Percentiles rank a stretch among this genome's conserved stretches.
These are phyloP conservation scores for Oxytorus armatus DNA, from an alignment of 2,888 invertebrate genomes.

Conservation along the genomic window DNA sequence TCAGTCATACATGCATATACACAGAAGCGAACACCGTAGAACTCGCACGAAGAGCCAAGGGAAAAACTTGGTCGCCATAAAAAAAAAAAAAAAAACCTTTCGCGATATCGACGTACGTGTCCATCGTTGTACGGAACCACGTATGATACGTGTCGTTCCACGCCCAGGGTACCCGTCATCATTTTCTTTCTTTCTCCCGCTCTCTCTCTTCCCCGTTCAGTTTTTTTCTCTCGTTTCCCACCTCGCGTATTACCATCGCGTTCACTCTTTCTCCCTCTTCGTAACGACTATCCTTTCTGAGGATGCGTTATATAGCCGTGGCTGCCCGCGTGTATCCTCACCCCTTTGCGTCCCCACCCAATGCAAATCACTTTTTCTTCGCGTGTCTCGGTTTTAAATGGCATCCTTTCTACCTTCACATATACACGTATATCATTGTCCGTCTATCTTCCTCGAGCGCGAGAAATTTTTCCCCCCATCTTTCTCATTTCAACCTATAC, in stretches of 20 bases:
- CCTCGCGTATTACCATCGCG: conserved; percentile 37
- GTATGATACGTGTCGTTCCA: conserved; percentile 80
- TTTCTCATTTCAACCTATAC: conserved; percentile 58
- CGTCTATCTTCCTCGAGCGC: conserved; percentile 65
- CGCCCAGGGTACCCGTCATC: conserved; percentile 70
- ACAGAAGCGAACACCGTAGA: neutral
- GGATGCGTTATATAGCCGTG: conserved; percentile 65
- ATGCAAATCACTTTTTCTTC: conserved; percentile 80
- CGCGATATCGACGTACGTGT: conserved; percentile 80
- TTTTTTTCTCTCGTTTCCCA: conserved; percentile 60
- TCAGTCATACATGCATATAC: no score
- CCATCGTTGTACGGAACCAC: conserved; percentile 76
- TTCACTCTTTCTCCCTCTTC: conserved; percentile 22
- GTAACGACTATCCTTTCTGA: conserved; percentile 60
- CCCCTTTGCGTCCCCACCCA: no score
- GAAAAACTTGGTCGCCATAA: conserved; percentile 75
- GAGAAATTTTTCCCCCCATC: conserved; percentile 32
- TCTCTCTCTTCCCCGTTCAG: conserved; percentile 70
- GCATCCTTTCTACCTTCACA: conserved; percentile 74
- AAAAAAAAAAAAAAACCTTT: conserved; percentile 69
- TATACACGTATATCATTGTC: conserved; percentile 65
- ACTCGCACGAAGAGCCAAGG: conserved; percentile 52
- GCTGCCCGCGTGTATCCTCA: conserved; percentile 67
- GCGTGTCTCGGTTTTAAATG: conserved; percentile 81
- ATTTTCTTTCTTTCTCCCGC: conserved; percentile 26